Base-by-base conservation (phyloP, 2,797 vertebrate genomes). In the Periparus ater region DNA sequence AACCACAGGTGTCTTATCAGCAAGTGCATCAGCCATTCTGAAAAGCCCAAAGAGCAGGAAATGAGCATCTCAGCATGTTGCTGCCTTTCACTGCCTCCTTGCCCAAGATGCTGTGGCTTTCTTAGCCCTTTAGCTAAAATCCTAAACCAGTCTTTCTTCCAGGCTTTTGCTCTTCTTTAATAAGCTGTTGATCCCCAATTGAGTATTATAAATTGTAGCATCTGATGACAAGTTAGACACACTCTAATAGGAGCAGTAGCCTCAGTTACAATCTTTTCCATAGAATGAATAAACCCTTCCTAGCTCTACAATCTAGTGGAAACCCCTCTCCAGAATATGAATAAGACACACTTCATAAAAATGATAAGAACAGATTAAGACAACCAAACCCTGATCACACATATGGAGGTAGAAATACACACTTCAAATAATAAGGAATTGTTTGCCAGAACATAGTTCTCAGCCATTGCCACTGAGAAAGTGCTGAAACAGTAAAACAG, bases 11-110 rank as follows among this genome's bases (percentile, higher is more conserved):
- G 9, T 61, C 50, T 40, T 88, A 70, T 62, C 26, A 1, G 36
- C 30, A 86, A 86, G 40, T 34, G 13, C 75, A 92, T 81, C 82
- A 73, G 88, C 73, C 79, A 75, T 86, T 77, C 78, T 95, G 70
- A 86, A 81, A 76, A 66, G 18, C 48, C 32, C 44, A 89, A 83
- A 72, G 25, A 89, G 44, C 58, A 83, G 25, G 27, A 95, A 95
- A 91, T 34, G n/a, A 66, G 70, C 50, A 88, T 66, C 88, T 90
- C 78, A 72, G 73, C 70, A 72, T 68, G 44, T 44, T 68, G 14
- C 34, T 95, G 67, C 44, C 29, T 93, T 91, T 87, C 75, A 70
- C n/a, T 60, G 53, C 50, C 71, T 73, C 34, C 19, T 62, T 12
- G 1, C 17, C 18, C 26, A 25, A 90, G 48, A 73, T 30, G 18